These are phyloP conservation scores for Latrodectus elegans DNA, from an alignment of 2,888 invertebrate species.

Conservation along the genomic window DNA sequence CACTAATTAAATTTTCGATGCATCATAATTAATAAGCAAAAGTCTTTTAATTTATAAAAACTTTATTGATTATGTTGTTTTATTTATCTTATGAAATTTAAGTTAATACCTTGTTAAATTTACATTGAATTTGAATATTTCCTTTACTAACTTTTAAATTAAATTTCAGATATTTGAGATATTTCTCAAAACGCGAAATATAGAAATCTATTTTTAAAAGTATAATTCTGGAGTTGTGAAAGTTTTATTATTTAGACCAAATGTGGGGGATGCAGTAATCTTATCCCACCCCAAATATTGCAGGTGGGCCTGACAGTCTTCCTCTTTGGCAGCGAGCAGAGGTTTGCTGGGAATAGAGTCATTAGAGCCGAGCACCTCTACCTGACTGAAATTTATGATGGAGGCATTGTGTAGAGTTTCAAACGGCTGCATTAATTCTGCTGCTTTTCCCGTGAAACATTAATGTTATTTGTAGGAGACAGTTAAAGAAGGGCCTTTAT, in stretches of 20 bases:
- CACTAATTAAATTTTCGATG: no score
- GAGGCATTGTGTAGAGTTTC: constrained; percentile 23
- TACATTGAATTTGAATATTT: no score
- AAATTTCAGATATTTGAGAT: no score
- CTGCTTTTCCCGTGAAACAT: constrained; percentile 24
- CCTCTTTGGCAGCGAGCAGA: not conserved
- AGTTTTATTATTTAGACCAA: not conserved
- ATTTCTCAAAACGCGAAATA: no score
- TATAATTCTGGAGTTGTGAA: not conserved
- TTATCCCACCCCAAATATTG: not conserved
- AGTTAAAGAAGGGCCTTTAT: not conserved
- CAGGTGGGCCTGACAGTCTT: not conserved
- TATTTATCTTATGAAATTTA: no score
- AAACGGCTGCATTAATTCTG: constrained; percentile 44
- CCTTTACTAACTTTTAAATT: no score
- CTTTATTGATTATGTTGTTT: no score
- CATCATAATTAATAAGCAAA: no score
- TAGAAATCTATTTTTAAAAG: no score
- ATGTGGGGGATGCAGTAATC: not conserved
- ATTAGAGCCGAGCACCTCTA: not conserved
- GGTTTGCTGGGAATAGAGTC: not conserved
- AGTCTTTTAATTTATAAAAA: no score
- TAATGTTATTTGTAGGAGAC: constrained; percentile 40
- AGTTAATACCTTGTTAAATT: no score
- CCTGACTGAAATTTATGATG: constrained; percentile 41